Evolutionary conservation across 37 sponge, comb jelly and placozoan genomes (phyloP).

Genomic region (Crambe crambe): DNA sequence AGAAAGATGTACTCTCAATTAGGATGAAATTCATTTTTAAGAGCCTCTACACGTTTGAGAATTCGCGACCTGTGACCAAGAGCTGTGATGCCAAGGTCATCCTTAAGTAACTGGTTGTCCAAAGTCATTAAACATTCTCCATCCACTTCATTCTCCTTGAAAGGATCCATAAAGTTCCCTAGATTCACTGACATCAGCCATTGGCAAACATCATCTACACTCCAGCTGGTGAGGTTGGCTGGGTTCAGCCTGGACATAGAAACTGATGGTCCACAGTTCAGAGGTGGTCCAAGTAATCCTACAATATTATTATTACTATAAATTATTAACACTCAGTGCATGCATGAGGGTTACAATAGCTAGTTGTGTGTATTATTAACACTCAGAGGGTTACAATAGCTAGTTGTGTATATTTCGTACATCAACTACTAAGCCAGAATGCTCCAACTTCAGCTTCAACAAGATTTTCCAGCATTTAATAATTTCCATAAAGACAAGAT

Average conservation of each 20-base stretch:
- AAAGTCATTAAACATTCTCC: conserved; percentile 75
- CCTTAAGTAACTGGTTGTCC: conserved; percentile 47
- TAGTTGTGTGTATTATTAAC: too few relatives aligned
- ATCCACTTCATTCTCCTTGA: conserved; percentile 59
- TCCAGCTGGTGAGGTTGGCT: conserved; percentile 74
- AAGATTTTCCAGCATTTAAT: too few relatives aligned
- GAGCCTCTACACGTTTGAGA: conserved; percentile 31
- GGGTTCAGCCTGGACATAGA: conserved; percentile 69
- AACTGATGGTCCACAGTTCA: conserved; percentile 15
- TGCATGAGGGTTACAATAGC: too few relatives aligned
- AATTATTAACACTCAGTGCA: too few relatives aligned
- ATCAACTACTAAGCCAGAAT: too few relatives aligned
- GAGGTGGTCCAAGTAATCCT: too few relatives aligned
- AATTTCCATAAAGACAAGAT: too few relatives aligned
- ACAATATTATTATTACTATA: too few relatives aligned
- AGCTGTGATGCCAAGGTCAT: conserved; percentile 58
- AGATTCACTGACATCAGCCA: conserved; percentile 62
- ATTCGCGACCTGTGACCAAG: conserved; percentile 71
- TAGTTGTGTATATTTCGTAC: too few relatives aligned
- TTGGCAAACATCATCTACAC: conserved; percentile 52
- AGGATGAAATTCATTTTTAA: conserved; percentile 33
- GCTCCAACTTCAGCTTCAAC: too few relatives aligned
- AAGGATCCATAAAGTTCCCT: conserved; percentile 57
- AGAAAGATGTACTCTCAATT: too few relatives aligned
- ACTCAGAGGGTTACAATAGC: too few relatives aligned